Percentiles rank a stretch among this genome's conserved stretches.
Evolutionary conservation across 2,797 vertebrate genomes (phyloP).

Genomic region (Enteromius mattozi): DNA sequence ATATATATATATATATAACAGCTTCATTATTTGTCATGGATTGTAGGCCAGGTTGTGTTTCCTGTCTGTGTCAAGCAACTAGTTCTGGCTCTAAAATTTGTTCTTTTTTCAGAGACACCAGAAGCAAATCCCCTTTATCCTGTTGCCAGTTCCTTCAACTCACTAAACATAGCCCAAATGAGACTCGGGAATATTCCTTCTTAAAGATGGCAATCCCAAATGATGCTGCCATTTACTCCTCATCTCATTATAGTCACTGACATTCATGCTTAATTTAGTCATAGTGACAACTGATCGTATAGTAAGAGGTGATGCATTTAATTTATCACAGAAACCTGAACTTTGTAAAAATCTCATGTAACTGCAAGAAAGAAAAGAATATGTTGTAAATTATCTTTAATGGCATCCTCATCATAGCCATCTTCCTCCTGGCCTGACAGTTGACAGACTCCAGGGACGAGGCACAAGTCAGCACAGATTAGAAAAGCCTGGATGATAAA

Average conservation of each 20-base stretch:
- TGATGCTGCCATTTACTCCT: slow-evolving; percentile 44
- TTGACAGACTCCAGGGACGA: slow-evolving; percentile 52
- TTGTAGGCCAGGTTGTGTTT: slow-evolving; percentile 37
- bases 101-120: slow-evolving; percentile 4
- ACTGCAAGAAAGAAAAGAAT: slow-evolving; percentile 5
- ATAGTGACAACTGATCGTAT: neutral
- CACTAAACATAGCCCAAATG: slow-evolving; percentile 9
- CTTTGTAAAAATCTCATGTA: neutral
- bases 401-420: neutral
- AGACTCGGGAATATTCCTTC: slow-evolving; percentile 9
- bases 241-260: slow-evolving; percentile 52
- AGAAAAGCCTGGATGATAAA: slow-evolving; percentile 47
- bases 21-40: slow-evolving; percentile 17
- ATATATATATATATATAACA: neutral
- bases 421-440: slow-evolving; percentile 39
- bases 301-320: neutral
- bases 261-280: slow-evolving; percentile 52
- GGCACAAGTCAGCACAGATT: slow-evolving; percentile 38
- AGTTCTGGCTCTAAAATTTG: slow-evolving; percentile 15
- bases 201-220: slow-evolving; percentile 24
- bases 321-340: slow-evolving; percentile 1
- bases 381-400: slow-evolving; percentile 33
- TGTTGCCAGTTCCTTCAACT: slow-evolving; percentile 20
- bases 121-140: slow-evolving; percentile 11
- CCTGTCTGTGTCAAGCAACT: slow-evolving; percentile 21